Evolutionary conservation across 2,797 vertebrate species (phyloP), one percentile per base, ranked within the genome.

Genomic region (Adelosebastes latens): DNA sequence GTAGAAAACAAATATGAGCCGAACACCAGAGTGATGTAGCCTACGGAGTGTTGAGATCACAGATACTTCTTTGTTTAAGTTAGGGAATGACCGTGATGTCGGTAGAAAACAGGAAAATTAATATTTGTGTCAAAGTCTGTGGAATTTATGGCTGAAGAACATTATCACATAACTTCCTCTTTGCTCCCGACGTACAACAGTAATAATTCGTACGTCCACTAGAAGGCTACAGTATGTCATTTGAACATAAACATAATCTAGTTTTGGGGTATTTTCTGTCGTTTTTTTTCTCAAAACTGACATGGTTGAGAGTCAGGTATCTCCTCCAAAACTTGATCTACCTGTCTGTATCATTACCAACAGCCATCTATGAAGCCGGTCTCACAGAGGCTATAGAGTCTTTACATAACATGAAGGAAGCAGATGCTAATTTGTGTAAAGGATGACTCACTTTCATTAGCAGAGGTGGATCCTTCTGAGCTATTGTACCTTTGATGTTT

Each of bases 401-500:
- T 86, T 87, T 77, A 75, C 60, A 46, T 82, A 79, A 79, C 68
- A 69, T 27, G 56, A 79, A 87, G 77, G 78, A 77, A 67, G 75
- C 63, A 53, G 56, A 91, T 83, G 62, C 77, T 83, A 81, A 87
- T 88, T 79, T 86, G 77, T 83, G 68, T 76, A 68, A 85, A 80
- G 67, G 73, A 77, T 87, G 80, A 83, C 81, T 91, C 77, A 83
- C 81, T 87, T 92, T 83, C 67, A 85, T 88, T 88, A 80, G 68
- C 74, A 61, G 67, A 34, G 88, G 74, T 63, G 73, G 60, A 86
- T 82, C 83, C 75, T 86, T 86, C 42, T 55, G 59, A 84, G 84
- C 76, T 76, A 11, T 81, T 46, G 49, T 67, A 75, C 72, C 87
- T 91, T 93, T 93, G 92, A 91, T 92, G 87, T 92, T 91, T 80